Percentiles rank a stretch among this genome's conserved stretches.
These are phyloP conservation scores for Lepus europaeus DNA, from an alignment of 2,113 vertebrate genomes.

Conservation along the genomic window DNA sequence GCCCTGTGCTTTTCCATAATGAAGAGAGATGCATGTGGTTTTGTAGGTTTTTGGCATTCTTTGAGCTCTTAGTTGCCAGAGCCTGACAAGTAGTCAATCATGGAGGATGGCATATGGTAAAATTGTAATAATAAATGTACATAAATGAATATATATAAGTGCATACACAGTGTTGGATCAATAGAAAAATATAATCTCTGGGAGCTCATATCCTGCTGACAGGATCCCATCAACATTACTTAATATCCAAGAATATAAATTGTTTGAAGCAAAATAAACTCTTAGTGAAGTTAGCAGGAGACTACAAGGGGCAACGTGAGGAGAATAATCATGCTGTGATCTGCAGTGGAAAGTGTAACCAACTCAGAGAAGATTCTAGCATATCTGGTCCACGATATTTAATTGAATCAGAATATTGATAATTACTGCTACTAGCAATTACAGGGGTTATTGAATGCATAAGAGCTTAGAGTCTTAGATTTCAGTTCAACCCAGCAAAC, in stretches of 20 bases:
- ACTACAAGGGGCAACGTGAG: not conserved
- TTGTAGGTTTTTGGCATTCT: slow-evolving; percentile 24
- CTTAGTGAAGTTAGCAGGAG: not conserved
- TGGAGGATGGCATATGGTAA: not conserved
- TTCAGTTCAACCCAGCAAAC: not conserved
- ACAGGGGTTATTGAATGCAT: not conserved
- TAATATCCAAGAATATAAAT: slow-evolving; percentile 11
- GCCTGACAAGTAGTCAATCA: slow-evolving; percentile 41
- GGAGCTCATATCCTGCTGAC: not conserved
- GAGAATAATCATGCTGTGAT: not conserved
- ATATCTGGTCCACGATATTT: not conserved
- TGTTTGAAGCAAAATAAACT: slow-evolving; percentile 39
- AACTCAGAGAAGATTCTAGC: not conserved
- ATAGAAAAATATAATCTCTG: not conserved
- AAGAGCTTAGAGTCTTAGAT: slow-evolving; percentile 1
- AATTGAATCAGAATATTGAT: not conserved
- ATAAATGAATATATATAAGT: not conserved
- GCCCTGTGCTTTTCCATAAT: not conserved
- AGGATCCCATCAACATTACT: slow-evolving; percentile 5
- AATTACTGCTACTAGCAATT: not conserved
- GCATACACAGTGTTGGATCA: not conserved
- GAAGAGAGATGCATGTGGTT: slow-evolving; percentile 47
- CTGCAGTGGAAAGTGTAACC: not conserved
- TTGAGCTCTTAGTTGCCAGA: slow-evolving; percentile 13
- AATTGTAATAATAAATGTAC: slow-evolving; percentile 43